Conservation (phyloP, 1,140 invertebrate genomes). For the Watersipora subatra region DNA sequence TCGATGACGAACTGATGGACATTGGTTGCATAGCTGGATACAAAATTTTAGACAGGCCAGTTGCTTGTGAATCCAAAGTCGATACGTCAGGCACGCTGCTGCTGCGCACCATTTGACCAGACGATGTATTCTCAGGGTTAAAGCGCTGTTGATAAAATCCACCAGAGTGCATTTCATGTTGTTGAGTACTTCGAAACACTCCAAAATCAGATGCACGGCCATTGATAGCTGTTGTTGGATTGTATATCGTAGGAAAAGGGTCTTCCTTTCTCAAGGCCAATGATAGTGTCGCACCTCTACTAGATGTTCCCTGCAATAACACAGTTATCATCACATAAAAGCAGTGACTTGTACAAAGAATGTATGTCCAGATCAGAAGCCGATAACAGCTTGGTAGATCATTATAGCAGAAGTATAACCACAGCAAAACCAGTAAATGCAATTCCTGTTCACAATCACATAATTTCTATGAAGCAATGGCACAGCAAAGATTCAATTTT, state of each 20-base stretch:
- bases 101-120: neutral
- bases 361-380: no score
- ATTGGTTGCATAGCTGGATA: neutral
- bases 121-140: neutral
- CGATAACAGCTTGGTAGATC: no score
- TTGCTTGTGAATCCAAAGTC: neutral
- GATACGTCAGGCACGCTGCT: neutral
- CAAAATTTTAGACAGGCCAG: conserved; percentile 7
- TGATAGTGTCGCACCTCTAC: conserved; percentile 46
- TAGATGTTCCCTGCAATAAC: no score
- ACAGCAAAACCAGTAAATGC: no score
- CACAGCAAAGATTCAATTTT: no score
- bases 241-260: neutral
- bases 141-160: neutral
- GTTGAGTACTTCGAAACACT: neutral
- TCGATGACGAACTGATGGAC: neutral
- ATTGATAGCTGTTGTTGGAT: neutral
- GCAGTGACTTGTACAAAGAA: no score
- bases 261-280: conserved; percentile 29
- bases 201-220: neutral
- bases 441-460: no score
- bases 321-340: no score
- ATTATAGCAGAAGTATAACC: no score
- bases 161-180: neutral
- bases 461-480: no score